These are phyloP conservation scores for Lathronympha strigana DNA, from an alignment of 2,888 invertebrate genomes.

Conservation along the genomic window DNA sequence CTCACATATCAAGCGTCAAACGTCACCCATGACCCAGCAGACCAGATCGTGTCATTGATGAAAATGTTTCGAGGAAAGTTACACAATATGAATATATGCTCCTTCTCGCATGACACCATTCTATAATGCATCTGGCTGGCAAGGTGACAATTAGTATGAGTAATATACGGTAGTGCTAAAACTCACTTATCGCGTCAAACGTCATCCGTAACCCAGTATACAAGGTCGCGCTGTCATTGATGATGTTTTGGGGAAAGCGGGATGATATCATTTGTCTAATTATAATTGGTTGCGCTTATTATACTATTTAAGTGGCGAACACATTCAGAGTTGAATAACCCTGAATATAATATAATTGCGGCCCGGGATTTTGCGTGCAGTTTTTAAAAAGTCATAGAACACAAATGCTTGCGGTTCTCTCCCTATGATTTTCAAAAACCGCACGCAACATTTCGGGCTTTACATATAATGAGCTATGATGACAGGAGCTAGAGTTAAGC, in stretches of 20 bases:
- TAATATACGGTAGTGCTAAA: constrained; percentile 46
- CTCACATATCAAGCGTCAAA: constrained; percentile 29
- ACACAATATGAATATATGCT: neutral
- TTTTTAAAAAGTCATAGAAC: no score
- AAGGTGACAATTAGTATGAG: constrained; percentile 57
- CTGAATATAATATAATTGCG: no score
- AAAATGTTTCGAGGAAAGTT: constrained; percentile 36
- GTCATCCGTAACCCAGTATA: constrained; percentile 43
- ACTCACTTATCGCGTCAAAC: constrained; percentile 31
- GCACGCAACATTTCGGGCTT: no score
- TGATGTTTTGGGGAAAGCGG: constrained; percentile 33
- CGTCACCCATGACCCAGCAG: constrained; percentile 42
- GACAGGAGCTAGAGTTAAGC: no score
- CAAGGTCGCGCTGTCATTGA: constrained; percentile 47
- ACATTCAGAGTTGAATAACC: no score
- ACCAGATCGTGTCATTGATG: constrained; percentile 46
- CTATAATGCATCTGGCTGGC: constrained; percentile 55
- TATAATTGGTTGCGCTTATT: neutral
- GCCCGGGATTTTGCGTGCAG: no score
- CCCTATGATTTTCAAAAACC: no score
- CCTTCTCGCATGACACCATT: constrained; percentile 51
- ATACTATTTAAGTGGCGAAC: neutral
- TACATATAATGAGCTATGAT: no score
- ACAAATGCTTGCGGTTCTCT: no score
- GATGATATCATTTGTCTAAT: constrained; percentile 18